Percentiles rank a stretch among this genome's conserved stretches.
These are phyloP conservation scores for Tetrao urogallus DNA, from an alignment of 2,113 vertebrate genomes.

Conservation along the genomic window DNA sequence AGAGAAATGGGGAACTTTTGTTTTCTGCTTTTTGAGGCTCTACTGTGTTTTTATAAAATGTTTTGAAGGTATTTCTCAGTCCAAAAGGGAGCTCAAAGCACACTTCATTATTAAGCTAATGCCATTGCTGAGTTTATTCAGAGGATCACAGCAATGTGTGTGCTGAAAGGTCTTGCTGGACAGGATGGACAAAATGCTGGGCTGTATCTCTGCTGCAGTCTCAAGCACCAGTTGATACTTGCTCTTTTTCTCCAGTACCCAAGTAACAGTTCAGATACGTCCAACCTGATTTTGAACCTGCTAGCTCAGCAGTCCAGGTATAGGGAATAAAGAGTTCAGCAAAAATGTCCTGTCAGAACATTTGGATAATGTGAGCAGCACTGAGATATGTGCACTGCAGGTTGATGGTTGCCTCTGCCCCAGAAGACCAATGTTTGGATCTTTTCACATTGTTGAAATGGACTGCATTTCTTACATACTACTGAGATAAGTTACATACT, in stretches of 20 bases:
- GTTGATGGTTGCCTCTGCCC: neutral
- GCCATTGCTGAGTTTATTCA: neutral
- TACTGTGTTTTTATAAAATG: neutral
- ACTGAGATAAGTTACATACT: neutral
- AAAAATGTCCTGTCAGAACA: neutral
- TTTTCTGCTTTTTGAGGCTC: neutral
- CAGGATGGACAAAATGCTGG: neutral
- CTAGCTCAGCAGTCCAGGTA: neutral
- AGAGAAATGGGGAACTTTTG: neutral
- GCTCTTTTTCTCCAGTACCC: neutral
- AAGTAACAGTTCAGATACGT: neutral
- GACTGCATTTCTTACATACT: neutral
- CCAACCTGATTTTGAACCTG: neutral
- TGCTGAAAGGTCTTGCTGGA: neutral
- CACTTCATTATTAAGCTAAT: neutral
- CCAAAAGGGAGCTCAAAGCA: neutral
- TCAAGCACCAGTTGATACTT: neutral
- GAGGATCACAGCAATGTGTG: neutral
- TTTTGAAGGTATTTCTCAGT: neutral
- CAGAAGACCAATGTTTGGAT: neutral
- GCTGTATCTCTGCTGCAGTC: neutral
- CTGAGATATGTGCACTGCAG: neutral
- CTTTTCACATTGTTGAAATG: neutral
- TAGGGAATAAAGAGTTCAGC: neutral
- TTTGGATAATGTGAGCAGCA: neutral